Conservation (phyloP, 30 jellyfish, hydroid and myxozoan genomes). For the Aurelia aurita region DNA sequence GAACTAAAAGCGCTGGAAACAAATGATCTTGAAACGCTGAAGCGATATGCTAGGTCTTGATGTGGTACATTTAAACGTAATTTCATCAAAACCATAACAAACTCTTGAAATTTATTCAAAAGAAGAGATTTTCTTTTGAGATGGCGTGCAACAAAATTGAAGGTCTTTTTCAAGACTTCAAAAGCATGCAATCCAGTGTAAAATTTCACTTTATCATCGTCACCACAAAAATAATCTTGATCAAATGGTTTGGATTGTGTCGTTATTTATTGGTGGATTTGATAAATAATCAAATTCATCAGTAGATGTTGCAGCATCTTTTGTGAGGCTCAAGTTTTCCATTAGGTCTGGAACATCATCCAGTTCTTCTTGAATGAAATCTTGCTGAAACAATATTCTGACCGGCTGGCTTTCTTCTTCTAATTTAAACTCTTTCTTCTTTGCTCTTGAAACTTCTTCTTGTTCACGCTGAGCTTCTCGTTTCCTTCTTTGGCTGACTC, state of each 20-base stretch:
- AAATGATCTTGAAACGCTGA: slow-evolving; percentile 19
- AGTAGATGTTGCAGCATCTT: neutral
- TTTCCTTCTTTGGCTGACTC: neutral
- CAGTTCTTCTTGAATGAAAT: neutral
- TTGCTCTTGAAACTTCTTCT: neutral
- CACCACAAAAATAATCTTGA: neutral
- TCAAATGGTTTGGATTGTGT: neutral
- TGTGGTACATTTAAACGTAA: slow-evolving; percentile 29
- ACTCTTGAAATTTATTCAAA: slow-evolving; percentile 16
- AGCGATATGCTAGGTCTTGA: slow-evolving; percentile 53
- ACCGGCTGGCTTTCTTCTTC: slow-evolving; percentile 3
- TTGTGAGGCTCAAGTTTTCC: neutral
- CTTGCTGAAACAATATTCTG: neutral
- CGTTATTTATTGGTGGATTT: neutral
- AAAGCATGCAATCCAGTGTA: neutral
- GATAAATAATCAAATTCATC: neutral
- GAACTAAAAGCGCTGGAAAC: slow-evolving; percentile 10
- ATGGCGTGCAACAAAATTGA: neutral
- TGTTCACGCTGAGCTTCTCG: slow-evolving; percentile 6
- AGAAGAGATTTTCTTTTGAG: too few species aligned
- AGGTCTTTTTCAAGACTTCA: neutral
- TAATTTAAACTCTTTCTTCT: neutral
- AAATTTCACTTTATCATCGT: neutral
- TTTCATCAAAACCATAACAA: slow-evolving; percentile 31
- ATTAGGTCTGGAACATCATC: too few species aligned